Evolutionary conservation across 2,797 vertebrate species (phyloP).

Genomic region (Menidia menidia): DNA sequence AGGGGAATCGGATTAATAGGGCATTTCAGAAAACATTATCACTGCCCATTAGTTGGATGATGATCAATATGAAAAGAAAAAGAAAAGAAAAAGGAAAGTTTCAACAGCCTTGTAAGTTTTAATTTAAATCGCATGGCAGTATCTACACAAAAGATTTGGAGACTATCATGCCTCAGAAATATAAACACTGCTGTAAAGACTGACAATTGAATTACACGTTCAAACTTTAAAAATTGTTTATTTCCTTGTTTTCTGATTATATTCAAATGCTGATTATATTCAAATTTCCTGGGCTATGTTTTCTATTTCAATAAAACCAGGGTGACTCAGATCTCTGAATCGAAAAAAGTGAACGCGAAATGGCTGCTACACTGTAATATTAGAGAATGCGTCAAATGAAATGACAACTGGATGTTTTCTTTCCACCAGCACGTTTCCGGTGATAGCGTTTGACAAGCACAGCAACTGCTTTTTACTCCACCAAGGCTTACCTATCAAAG

Average conservation of each 20-base stretch:
- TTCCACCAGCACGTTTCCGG: constrained; percentile 1
- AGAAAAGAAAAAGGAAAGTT: too few relatives aligned
- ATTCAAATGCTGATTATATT: too few relatives aligned
- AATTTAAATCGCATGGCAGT: too few relatives aligned
- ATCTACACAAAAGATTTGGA: too few relatives aligned
- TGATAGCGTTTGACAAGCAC: constrained; percentile 32
- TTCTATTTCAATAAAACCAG: constrained; percentile 6
- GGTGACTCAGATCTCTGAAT: constrained; percentile 15
- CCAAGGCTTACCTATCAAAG: constrained; percentile 90
- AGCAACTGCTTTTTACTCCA: constrained; percentile 14
- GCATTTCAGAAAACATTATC: too few relatives aligned
- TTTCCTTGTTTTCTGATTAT: neutral
- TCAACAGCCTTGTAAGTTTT: too few relatives aligned
- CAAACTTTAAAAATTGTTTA: neutral
- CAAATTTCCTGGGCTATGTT: neutral
- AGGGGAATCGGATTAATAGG: too few relatives aligned
- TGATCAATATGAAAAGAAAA: too few relatives aligned
- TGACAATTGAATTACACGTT: neutral
- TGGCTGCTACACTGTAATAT: constrained; percentile 6
- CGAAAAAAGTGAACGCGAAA: constrained; percentile 1
- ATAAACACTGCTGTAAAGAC: too few relatives aligned
- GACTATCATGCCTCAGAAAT: too few relatives aligned
- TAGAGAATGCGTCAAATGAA: constrained; percentile 27
- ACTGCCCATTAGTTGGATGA: too few relatives aligned
- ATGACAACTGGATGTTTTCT: constrained; percentile 14